These are phyloP conservation scores for Synanthedon andrenaeformis DNA, from an alignment of 2,888 invertebrate species.

Conservation along the genomic window DNA sequence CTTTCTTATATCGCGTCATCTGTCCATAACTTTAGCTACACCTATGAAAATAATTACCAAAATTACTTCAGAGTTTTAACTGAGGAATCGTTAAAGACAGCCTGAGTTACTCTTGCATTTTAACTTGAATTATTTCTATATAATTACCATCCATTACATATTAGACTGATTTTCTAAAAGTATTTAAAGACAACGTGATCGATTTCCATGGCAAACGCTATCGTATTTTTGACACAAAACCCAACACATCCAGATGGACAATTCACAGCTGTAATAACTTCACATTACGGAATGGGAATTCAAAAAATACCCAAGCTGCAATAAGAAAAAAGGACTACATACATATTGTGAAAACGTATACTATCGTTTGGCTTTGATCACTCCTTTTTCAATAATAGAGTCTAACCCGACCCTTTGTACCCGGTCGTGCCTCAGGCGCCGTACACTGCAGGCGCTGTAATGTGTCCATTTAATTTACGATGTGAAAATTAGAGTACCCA, in stretches of 20 bases:
- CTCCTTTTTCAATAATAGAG: constrained; percentile 63
- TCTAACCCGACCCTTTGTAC: constrained; percentile 40
- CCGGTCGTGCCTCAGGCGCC: constrained; percentile 32
- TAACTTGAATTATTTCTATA: too few species aligned
- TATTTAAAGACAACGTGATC: too few species aligned
- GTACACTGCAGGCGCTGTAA: constrained; percentile 27
- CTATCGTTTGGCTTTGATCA: constrained; percentile 58
- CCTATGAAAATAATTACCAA: too few species aligned
- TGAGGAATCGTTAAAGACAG: too few species aligned
- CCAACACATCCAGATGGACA: not conserved
- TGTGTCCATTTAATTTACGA: constrained; percentile 57
- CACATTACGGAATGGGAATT: constrained; percentile 28
- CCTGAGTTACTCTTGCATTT: too few species aligned
- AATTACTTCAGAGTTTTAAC: too few species aligned
- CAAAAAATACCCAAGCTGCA: constrained; percentile 47
- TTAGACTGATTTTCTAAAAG: too few species aligned
- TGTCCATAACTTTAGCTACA: too few species aligned
- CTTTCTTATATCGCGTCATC: too few species aligned
- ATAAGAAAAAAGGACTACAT: constrained; percentile 41
- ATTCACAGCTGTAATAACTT: constrained; percentile 20
- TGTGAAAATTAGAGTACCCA: constrained; percentile 28
- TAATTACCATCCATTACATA: too few species aligned
- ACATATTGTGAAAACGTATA: constrained; percentile 46
- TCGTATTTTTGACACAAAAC: too few species aligned
- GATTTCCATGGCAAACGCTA: too few species aligned